Evolutionary conservation across 2,888 invertebrate genomes (phyloP), one percentile per base, ranked within the genome.

Genomic region (Cerceris rybyensis): DNA sequence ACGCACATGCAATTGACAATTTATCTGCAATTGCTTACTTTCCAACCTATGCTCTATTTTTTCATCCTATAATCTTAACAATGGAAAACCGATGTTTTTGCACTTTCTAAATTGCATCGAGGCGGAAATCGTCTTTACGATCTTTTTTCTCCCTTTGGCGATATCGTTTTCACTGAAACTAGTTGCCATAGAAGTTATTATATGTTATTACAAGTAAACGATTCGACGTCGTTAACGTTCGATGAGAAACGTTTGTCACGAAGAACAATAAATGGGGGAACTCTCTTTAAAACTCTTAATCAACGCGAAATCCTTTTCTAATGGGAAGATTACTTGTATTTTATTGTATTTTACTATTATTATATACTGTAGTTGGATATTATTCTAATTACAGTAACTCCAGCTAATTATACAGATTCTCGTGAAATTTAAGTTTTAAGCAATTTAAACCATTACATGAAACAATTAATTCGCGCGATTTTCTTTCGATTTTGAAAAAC

Each of bases 21-120:
- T n/a, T 6, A n/a, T 13, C 50, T 11, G 61, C 75, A 67, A 83
- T 83, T 82, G 81, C 78, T 73, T 83, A 88, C 90, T 90, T 89
- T 89, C 87, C 78, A 65, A 49, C 52, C 61, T 70, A 67, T 80
- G 89, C 81, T 83, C 87, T 74, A 87, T 88, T 90, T 85, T 85
- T 74, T 59, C 61, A 59, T n/a, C 49, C 61, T 54, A 14, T 8
- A 64, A 81, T 83, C 79, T 75, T 69, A 67, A 43, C 75, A 17
- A 70, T 70, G 70, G 28, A 78, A 77, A 83, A 80, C 72, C 67
- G 75, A 76, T 67, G 68, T 61, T 80, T 80, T 78, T 65, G 76
- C 84, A 88, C 87, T 87, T 88, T 87, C 87, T 87, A 87, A 73
- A 57, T 70, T 60, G 75, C 76, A 75, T 49, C 75, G 78, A 73